A percentile compares a stretch with the other conserved stretches of the same genome.
Conservation (phyloP, 2,888 invertebrate species). For the Gerris lacustris region DNA sequence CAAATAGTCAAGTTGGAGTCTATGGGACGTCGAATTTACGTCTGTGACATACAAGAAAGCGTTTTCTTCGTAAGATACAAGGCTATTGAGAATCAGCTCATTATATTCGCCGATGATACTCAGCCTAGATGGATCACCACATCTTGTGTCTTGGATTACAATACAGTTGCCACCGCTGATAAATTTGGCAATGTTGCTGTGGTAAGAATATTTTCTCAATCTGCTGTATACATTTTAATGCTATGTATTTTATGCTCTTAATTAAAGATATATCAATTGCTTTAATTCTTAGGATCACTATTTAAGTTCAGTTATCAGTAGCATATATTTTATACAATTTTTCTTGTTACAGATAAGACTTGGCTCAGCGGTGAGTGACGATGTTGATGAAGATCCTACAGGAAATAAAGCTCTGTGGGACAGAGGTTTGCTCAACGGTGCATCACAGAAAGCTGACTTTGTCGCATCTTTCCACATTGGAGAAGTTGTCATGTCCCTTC, state of each 20-base stretch:
- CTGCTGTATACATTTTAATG: not conserved
- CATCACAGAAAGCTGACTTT: slow-evolving; percentile 93
- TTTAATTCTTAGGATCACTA: no score
- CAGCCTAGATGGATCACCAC: slow-evolving; percentile 94
- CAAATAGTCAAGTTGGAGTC: slow-evolving; percentile 86
- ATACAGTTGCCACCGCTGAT: slow-evolving; percentile 90
- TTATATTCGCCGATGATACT: slow-evolving; percentile 96
- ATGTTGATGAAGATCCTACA: slow-evolving; percentile 98
- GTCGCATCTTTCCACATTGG: slow-evolving; percentile 90
- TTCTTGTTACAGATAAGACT: slow-evolving; percentile 47
- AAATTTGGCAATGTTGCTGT: slow-evolving; percentile 95
- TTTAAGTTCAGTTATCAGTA: no score
- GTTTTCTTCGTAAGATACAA: slow-evolving; percentile 86
- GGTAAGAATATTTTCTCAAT: slow-evolving; percentile 42
- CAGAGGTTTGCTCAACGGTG: slow-evolving; percentile 81
- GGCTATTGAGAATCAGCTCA: slow-evolving; percentile 88
- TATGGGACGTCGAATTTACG: slow-evolving; percentile 86
- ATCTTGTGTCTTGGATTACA: slow-evolving; percentile 84
- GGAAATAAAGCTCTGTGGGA: slow-evolving; percentile 97
- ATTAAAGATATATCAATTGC: no score
- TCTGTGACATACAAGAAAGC: slow-evolving; percentile 92
- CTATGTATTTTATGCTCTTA: not conserved
- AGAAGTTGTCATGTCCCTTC: slow-evolving; percentile 88
- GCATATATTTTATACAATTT: no score
- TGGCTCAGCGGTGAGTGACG: slow-evolving; percentile 85